Evolutionary conservation across 2,797 vertebrate genomes (phyloP).

Genomic region (Xiphorhynchus erythropygius): DNA sequence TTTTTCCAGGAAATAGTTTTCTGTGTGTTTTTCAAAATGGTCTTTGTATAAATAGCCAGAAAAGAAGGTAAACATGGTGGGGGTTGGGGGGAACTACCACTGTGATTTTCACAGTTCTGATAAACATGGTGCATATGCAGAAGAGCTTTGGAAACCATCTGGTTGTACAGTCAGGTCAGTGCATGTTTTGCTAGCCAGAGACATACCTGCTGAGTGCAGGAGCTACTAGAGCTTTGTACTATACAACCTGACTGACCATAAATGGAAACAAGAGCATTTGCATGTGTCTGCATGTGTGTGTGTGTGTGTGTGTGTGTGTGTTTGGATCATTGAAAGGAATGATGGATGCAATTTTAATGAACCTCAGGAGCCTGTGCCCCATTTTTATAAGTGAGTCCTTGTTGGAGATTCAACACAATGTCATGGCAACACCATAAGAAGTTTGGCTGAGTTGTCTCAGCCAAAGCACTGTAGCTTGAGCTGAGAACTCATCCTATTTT

Average conservation of each 20-base stretch:
- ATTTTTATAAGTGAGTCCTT: not conserved
- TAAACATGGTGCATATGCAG: not conserved
- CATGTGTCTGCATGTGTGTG: not conserved
- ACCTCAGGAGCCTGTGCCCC: not conserved
- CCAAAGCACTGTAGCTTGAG: not conserved
- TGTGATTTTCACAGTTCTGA: not conserved
- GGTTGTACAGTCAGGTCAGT: not conserved
- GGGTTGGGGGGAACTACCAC: not conserved
- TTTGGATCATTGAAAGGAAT: not conserved
- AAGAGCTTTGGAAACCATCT: not conserved
- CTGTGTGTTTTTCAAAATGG: conserved; percentile 28
- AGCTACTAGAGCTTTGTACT: not conserved
- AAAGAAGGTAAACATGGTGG: not conserved
- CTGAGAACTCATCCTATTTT: not conserved
- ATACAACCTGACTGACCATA: not conserved
- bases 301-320: not conserved
- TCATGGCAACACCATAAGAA: not conserved
- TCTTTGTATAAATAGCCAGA: conserved; percentile 3
- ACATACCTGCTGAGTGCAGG: not conserved
- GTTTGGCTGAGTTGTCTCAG: not conserved
- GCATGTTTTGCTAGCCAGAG: not conserved
- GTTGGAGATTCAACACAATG: not conserved
- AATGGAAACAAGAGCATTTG: not conserved
- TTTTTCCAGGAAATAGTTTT: not conserved
- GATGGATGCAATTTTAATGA: not conserved